Conservation (phyloP, 2,113 vertebrate genomes). For the Bagarius yarrelli region DNA sequence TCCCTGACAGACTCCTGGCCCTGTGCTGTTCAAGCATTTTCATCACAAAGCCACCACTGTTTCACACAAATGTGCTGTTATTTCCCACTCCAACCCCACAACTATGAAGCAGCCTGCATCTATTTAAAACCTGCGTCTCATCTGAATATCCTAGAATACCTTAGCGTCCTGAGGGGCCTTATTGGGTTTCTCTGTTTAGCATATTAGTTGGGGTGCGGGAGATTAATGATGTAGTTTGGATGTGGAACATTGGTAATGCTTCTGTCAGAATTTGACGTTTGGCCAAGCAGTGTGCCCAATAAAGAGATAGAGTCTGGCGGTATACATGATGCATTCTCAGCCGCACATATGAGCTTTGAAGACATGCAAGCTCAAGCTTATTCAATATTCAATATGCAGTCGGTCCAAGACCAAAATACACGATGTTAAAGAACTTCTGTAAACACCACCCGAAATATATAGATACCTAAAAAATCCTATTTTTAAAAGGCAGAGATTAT, state of each 20-base stretch:
- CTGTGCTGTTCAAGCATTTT: slow-evolving; percentile 12
- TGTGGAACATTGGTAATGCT: slow-evolving; percentile 64
- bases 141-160: slow-evolving; percentile 24
- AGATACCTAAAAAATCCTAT: too few species aligned
- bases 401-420: too few species aligned
- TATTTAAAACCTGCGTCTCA: slow-evolving; percentile 13
- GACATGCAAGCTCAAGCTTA: too few species aligned
- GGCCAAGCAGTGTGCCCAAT: slow-evolving; percentile 7
- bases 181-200: slow-evolving; percentile 28
- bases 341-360: too few species aligned
- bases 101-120: slow-evolving; percentile 25
- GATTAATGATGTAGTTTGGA: slow-evolving; percentile 57
- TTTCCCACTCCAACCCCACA: slow-evolving; percentile 19
- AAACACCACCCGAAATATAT: too few species aligned
- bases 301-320: too few species aligned
- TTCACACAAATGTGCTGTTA: slow-evolving; percentile 15
- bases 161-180: background rate
- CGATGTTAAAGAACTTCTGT: too few species aligned
- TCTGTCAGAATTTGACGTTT: slow-evolving; percentile 49
- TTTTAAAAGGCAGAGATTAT: too few species aligned
- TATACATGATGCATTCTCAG: too few species aligned
- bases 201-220: slow-evolving; percentile 39
- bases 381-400: too few species aligned
- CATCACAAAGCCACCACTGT: slow-evolving; percentile 29
- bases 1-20: background rate